These are phyloP conservation scores for Anthophora plumipes DNA, from an alignment of 2,888 invertebrate species.

Conservation along the genomic window DNA sequence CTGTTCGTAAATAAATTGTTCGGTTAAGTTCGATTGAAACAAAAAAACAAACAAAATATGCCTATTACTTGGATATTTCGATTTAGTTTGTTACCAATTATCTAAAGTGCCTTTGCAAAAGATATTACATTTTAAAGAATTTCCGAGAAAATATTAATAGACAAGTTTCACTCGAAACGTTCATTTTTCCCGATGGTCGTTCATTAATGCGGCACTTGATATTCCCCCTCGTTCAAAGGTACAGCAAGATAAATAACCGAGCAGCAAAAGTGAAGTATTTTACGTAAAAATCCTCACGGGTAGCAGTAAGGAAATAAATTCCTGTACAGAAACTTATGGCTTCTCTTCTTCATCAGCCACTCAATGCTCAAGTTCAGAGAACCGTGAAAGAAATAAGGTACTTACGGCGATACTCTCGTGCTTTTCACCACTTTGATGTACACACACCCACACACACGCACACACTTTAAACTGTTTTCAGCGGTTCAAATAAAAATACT, in stretches of 20 bases:
- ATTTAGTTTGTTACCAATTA: not conserved
- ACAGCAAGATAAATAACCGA: no score
- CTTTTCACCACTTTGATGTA: not conserved
- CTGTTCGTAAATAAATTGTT: slow-evolving; percentile 22
- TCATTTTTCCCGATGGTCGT: no score
- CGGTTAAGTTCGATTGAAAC: not conserved
- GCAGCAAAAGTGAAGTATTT: not conserved
- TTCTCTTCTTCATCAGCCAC: not conserved
- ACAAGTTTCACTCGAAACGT: not conserved
- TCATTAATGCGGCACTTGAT: no score
- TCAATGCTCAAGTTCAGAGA: slow-evolving; percentile 6
- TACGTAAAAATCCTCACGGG: not conserved
- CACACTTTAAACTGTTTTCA: not conserved
- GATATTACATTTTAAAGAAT: not conserved
- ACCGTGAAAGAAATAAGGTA: not conserved
- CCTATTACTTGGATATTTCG: not conserved
- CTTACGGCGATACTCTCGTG: not conserved
- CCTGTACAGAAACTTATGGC: not conserved
- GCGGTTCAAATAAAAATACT: not conserved
- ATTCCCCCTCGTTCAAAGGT: no score
- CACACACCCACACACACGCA: no score
- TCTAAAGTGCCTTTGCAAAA: not conserved
- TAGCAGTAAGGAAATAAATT: not conserved
- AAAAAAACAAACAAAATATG: no score
- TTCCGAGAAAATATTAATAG: not conserved